Base-by-base conservation (phyloP, 2,888 invertebrate species). In the Andrena camellia region DNA sequence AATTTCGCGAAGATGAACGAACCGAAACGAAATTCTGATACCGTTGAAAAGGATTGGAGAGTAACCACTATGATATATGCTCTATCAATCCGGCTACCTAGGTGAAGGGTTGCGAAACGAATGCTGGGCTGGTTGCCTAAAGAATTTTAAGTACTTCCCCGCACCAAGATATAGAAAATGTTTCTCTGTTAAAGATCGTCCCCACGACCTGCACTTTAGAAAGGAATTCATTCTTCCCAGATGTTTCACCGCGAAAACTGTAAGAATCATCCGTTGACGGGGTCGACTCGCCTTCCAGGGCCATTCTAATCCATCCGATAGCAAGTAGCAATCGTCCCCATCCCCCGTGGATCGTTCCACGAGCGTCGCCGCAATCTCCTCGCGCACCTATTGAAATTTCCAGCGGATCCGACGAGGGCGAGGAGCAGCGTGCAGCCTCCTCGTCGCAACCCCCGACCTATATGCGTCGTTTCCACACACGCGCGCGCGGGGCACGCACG, bases 381-480 rank as follows among this genome's bases (percentile, higher is more conserved):
- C 60, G 52, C 69, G 80, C 50, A 62, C 33, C 82, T 57, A 82
- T 82, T 79, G 74, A 79, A 82, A 75, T 77, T 75, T 81, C 81
- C 83, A 76, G 72, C 71, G 50, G 77, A 82, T 86, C 71, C 77
- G 71, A 72, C 50, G 69, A 62, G 78, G 71, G 81, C 60, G 71
- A 33, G 80, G 62, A 59, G 57, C 59, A 35, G 31, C 8, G 64
- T 57, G 70, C 70, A 70, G 78, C 79, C 85, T 85, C 82, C 42
- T 42, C 42, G 17, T 42, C 73, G 78, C 57, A 82, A 70, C 64
- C 78, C 75, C 78, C 57, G 67, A 64, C 85, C 69, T 78, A 60
- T 71, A 77, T 71, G 59, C 66, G 50, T 50, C 60, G 10, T 35
- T n/a, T 10, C 31, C 52, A 13, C 23, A 10, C 20, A 50, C 62